Evolutionary conservation across 1,140 invertebrate species (phyloP).

Genomic region (Xylocopa sonorina): DNA sequence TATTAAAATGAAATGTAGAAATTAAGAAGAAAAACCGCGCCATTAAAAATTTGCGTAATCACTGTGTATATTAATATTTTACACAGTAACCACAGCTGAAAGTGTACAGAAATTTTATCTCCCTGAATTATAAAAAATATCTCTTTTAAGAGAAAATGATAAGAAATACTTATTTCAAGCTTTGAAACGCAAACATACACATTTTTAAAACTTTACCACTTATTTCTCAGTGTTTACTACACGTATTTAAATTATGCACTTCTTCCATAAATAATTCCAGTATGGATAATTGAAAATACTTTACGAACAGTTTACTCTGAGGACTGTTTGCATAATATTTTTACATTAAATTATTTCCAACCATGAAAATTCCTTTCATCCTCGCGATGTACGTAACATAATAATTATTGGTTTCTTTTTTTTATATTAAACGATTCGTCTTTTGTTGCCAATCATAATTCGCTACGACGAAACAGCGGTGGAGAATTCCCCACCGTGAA

Average conservation of each 20-base stretch:
- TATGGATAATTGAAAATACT: neutral
- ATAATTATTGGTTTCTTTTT: neutral
- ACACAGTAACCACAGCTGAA: no score
- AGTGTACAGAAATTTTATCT: no score
- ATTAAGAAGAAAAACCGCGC: no score
- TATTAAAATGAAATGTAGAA: no score
- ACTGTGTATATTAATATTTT: no score
- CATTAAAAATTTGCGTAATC: no score
- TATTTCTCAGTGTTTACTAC: neutral
- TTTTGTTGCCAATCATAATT: neutral
- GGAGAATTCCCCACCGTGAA: conserved; percentile 12
- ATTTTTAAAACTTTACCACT: neutral
- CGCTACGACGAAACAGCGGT: neutral
- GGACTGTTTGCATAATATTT: neutral
- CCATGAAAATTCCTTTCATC: neutral
- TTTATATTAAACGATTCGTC: conserved; percentile 2
- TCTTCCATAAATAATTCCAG: neutral
- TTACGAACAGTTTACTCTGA: neutral
- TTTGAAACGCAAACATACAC: neutral
- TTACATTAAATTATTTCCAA: neutral
- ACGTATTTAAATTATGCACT: neutral
- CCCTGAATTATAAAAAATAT: neutral
- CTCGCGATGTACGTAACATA: neutral
- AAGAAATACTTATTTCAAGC: neutral
- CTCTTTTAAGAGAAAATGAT: neutral